phyloP scores from a whole-genome alignment of 64 coral and sea anemone genomes.

The Dendrophyllia cribrosa region DNA sequence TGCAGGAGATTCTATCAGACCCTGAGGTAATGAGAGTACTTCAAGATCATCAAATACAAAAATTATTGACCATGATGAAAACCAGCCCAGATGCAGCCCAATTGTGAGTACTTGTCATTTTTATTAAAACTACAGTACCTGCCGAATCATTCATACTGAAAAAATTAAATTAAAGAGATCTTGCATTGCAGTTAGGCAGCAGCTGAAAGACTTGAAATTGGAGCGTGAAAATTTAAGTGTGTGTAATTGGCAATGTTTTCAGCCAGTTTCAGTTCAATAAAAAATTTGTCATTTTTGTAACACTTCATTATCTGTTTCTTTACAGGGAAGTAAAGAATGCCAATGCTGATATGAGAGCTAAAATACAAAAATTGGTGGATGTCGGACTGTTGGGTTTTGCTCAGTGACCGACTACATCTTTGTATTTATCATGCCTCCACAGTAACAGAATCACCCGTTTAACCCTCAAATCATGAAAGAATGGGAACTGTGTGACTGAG shows the following conservation, averaged over 20 bases:
- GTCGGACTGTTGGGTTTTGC: constrained; percentile 60
- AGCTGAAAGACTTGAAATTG: too few relatives aligned
- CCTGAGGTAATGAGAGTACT: constrained; percentile 77
- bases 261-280: too few relatives aligned
- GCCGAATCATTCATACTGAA: too few relatives aligned
- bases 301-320: not conserved
- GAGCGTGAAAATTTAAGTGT: too few relatives aligned
- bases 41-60: constrained; percentile 81
- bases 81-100: constrained; percentile 81
- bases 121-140: too few relatives aligned
- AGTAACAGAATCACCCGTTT: too few relatives aligned
- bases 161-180: too few relatives aligned
- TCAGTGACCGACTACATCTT: not conserved
- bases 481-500: too few relatives aligned
- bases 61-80: constrained; percentile 73
- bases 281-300: not conserved
- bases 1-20: constrained; percentile 77
- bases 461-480: too few relatives aligned
- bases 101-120: constrained; percentile 32
- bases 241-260: too few relatives aligned
- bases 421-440: not conserved
- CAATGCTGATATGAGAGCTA: constrained; percentile 29
- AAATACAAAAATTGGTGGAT: constrained; percentile 63
- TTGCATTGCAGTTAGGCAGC: too few relatives aligned
- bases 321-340: constrained; percentile 29